These are phyloP conservation scores for Lycopodina hypogea DNA, from an alignment of 37 sponge, comb jelly and placozoan species.

Conservation along the genomic window DNA sequence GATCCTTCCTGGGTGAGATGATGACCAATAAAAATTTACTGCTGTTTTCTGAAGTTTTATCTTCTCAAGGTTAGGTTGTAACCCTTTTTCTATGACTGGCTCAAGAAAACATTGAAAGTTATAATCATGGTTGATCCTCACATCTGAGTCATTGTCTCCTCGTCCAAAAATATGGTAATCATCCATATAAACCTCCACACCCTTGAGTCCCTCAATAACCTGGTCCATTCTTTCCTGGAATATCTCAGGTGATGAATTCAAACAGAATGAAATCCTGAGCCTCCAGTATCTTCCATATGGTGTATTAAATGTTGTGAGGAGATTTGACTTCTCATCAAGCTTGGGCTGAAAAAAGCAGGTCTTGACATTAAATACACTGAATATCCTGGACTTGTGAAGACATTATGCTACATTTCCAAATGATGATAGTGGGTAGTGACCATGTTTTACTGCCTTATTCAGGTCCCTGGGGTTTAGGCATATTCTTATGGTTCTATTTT, in stretches of 20 bases:
- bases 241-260: slow-evolving; percentile 53
- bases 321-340: slow-evolving; percentile 41
- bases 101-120: slow-evolving; percentile 26
- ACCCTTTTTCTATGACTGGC: slow-evolving; percentile 5
- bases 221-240: slow-evolving; percentile 51
- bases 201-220: slow-evolving; percentile 41
- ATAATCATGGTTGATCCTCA: slow-evolving; percentile 3
- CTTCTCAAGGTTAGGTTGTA: slow-evolving; percentile 26
- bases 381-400: slow-evolving; percentile 40
- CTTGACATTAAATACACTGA: slow-evolving; percentile 51
- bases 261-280: slow-evolving; percentile 41
- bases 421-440: slow-evolving; percentile 56
- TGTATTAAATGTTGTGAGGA: slow-evolving; percentile 59
- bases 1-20: neutral
- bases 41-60: neutral
- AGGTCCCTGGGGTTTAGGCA: slow-evolving; percentile 51
- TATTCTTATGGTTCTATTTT: too few relatives aligned
- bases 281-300: slow-evolving; percentile 51
- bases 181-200: slow-evolving; percentile 39
- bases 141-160: slow-evolving; percentile 20
- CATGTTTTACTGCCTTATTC: slow-evolving; percentile 48
- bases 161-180: slow-evolving; percentile 39
- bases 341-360: slow-evolving; percentile 64
- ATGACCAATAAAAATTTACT: slow-evolving; percentile 16
- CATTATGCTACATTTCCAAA: too few relatives aligned